These are phyloP conservation scores for Drosophila erecta DNA, from an alignment of 1,140 invertebrate species.

Conservation along the genomic window DNA sequence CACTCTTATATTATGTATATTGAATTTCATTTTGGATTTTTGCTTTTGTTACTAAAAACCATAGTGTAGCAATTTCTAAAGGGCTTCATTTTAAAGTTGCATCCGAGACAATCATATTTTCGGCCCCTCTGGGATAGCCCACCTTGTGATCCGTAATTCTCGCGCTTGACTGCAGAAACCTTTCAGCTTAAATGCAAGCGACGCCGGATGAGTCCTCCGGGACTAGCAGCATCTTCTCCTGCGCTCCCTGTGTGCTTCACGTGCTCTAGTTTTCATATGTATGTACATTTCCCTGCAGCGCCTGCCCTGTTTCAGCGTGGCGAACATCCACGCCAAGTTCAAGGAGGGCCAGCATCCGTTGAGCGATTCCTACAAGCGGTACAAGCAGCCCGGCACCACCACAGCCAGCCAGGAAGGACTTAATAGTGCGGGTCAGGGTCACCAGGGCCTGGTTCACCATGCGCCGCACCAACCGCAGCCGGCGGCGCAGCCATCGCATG, in stretches of 20 bases:
- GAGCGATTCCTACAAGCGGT: slow-evolving; percentile 71
- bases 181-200: slow-evolving; percentile 6
- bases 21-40: not conserved
- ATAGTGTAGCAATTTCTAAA: too few species aligned
- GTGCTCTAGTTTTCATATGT: not conserved
- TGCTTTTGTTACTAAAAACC: too few species aligned
- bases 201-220: not conserved
- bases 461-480: not conserved
- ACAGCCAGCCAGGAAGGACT: slow-evolving; percentile 25
- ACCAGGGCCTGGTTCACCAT: not conserved
- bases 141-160: slow-evolving; percentile 2
- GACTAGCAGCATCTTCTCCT: not conserved
- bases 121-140: not conserved
- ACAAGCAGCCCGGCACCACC: slow-evolving; percentile 37
- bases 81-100: not conserved
- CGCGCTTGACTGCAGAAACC: slow-evolving; percentile 11
- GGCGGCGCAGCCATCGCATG: slow-evolving; percentile 2
- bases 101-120: not conserved
- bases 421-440: not conserved
- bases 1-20: too few species aligned
- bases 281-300: slow-evolving; percentile 35
- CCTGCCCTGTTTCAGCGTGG: slow-evolving; percentile 72
- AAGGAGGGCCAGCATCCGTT: slow-evolving; percentile 47
- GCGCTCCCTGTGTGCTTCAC: not conserved
- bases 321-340: slow-evolving; percentile 66